phyloP scores from a whole-genome alignment of 2,113 vertebrate species.

The Capricornis sumatraensis region DNA sequence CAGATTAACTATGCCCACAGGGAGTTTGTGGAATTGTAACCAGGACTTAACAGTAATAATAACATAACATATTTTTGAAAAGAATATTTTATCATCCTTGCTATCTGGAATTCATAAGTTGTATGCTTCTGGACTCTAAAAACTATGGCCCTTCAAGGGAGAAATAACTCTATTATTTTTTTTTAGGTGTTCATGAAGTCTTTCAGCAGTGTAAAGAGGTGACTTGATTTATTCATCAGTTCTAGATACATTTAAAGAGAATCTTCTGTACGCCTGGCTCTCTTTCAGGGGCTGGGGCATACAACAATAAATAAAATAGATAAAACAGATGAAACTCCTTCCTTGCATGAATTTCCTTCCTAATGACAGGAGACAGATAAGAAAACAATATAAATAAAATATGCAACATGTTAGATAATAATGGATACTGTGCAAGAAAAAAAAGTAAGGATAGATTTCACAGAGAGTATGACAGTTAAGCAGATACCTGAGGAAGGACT shows the following conservation, averaged over 20 bases:
- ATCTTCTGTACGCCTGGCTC: not conserved
- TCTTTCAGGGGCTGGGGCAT: not conserved
- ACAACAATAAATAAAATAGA: not conserved
- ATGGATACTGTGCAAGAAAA: not conserved
- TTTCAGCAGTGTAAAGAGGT: constrained; percentile 5
- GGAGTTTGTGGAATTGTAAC: constrained; percentile 42
- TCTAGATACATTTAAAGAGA: not conserved
- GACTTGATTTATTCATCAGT: not conserved
- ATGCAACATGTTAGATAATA: not conserved
- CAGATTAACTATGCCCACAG: constrained; percentile 26
- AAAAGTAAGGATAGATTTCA: not conserved
- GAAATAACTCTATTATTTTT: constrained; percentile 8
- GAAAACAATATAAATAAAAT: constrained; percentile 20
- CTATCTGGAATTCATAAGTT: constrained; percentile 1
- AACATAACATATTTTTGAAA: constrained; percentile 47
- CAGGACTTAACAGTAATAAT: not conserved
- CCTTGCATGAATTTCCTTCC: not conserved
- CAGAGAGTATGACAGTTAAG: not conserved
- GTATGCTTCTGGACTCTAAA: not conserved
- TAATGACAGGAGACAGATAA: not conserved
- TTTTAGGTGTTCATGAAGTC: not conserved
- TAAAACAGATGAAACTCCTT: not conserved
- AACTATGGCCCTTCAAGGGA: not conserved
- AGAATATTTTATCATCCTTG: constrained; percentile 7
- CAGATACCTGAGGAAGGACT: not conserved